Evolutionary conservation across 2,797 vertebrate genomes (phyloP), one percentile per base, ranked within the genome.

Genomic region (Myotis vivesi): DNA sequence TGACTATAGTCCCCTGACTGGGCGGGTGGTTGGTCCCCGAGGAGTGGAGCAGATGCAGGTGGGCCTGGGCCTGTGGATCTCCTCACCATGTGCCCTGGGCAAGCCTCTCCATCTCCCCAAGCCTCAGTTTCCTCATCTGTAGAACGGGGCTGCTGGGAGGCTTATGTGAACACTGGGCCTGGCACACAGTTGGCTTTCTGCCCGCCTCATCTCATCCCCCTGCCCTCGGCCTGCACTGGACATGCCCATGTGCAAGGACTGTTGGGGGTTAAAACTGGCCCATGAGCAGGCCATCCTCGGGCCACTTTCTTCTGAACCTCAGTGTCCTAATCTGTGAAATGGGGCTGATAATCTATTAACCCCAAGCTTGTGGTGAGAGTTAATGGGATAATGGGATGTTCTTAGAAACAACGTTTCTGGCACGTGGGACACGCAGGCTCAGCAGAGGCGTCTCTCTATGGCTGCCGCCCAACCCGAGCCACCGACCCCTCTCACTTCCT

Each of bases 281-380:
- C 69, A 4, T n/a, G 36, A 69, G 44, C 25, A 41, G 25, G 13
- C 62, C 9, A 8, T 46, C 59, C 57, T 49, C 22, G 53, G 41
- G 87, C 46, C 55, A 76, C 80, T 91, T n/a, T 66, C 64, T 87
- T 79, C 64, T 41, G 36, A 89, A 73, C 51, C 46, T 91, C 51
- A 36, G 46, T 80, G 55, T 87, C 25, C 59, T 87, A 57, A 72
- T 94, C 87, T 92, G 51, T 62, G 79, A 82, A 92, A 77, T 51
- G 46, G 72, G 33, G 22, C 25, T 68, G 69, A 71, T 72, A 44
- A 73, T 11, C 22, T 71, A 0, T 75, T 20, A 73, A 46, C 22
- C 69, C 46, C 20, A 28, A 73, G 38, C 69, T 71, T 17, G 57
- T 36, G 44, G 11, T 28, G 38, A 77, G 72, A 46, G 33, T 53